Base-by-base conservation (phyloP, 2,113 vertebrate genomes). In the Pomatostomus ruficeps region DNA sequence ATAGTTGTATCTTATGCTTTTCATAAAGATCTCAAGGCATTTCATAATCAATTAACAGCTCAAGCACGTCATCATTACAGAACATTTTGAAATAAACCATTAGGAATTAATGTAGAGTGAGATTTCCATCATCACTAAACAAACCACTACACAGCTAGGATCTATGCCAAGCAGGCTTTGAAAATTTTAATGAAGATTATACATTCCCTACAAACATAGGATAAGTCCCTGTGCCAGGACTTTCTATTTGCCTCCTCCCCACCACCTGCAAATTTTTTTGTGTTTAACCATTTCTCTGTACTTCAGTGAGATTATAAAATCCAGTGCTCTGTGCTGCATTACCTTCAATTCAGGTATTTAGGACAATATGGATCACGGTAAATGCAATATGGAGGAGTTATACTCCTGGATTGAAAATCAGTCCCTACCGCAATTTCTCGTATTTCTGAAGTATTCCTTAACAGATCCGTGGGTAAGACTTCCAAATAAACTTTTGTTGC, bases 31-130 rank as follows among this genome's bases (percentile, higher is more conserved):
- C 79, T 97, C 89, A 94, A 94, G 86, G 76, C 85, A 95, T 95
- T 97, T 98, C 90, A 96, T 76, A 96, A 95, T 96, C 94, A 97
- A 94, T 97, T 96, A 98, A 85, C 85, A 91, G 91, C 81, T 94
- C 85, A 94, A 91, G 81, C 79, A 91, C 31, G 31, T 95, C 93
- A 95, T 96, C 91, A 94, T 96, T 86, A 91, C 42, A 63, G 91
- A 90, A 85, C 66, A 78, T 92, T 96, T 97, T 96, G 84, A 87
- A 93, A 88, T 94, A 95, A 91, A 77, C 40, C 62, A 88, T 90
- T 97, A 93, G 90, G 92, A 89, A 88, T 86, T 94, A 95, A 91
- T 80, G 73, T 61, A 91, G 74, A 91, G 51, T 65, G 76, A 89
- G 82, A 68, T 78, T 95, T 89, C 85, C 82, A 95, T 89, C 91